Conservation (phyloP, 2,797 vertebrate genomes). For the Sandelia bainsii region DNA sequence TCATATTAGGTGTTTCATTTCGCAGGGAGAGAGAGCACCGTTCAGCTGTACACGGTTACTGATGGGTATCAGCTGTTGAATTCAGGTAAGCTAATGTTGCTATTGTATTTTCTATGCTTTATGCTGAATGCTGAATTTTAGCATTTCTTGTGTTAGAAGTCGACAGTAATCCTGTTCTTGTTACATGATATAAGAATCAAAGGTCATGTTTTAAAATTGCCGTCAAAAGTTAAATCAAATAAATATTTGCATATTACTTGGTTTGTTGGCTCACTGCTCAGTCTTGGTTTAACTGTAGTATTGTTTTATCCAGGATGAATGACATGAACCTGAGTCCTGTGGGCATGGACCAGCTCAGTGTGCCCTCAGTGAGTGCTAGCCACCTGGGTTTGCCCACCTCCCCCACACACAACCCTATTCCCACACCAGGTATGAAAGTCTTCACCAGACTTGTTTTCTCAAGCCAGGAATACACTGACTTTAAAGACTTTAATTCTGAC, state of each 20-base stretch:
- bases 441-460: neutral
- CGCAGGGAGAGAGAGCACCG: conserved; percentile 16
- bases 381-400: conserved; percentile 95
- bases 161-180: neutral
- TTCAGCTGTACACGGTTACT: conserved; percentile 18
- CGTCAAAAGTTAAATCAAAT: too few relatives aligned
- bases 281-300: neutral
- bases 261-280: neutral
- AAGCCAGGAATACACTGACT: neutral
- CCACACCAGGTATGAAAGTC: conserved; percentile 88
- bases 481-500: neutral
- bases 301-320: conserved; percentile 90
- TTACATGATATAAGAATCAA: neutral
- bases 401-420: conserved; percentile 93
- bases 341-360: conserved; percentile 98
- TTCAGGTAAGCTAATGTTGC: conserved; percentile 62
- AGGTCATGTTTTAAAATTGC: neutral
- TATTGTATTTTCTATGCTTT: neutral
- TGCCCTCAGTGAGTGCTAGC: conserved; percentile 92
- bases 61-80: conserved; percentile 51
- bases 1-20: neutral
- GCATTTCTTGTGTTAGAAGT: neutral
- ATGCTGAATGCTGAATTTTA: neutral
- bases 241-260: neutral
- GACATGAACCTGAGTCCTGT: conserved; percentile 97